Evolutionary conservation across 2,888 invertebrate species (phyloP).

Genomic region (Melinopterus prodromus): DNA sequence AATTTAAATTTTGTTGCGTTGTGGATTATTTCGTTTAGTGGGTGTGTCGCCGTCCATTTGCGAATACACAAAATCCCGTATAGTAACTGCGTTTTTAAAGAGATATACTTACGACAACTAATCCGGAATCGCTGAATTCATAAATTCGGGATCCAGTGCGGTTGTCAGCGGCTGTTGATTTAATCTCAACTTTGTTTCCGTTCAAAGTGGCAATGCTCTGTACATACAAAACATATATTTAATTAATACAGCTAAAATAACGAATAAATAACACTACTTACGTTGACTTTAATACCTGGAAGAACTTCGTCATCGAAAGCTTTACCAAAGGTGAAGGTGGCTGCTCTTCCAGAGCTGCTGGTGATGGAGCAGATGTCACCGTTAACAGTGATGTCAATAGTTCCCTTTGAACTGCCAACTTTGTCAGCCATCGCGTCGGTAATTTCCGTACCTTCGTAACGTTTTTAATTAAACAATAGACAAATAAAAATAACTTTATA

Average conservation of each 20-base stretch:
- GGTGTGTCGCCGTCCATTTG: too few relatives aligned
- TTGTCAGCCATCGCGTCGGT: constrained; percentile 44
- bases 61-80: neutral
- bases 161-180: constrained; percentile 31
- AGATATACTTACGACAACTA: constrained; percentile 33
- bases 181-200: constrained; percentile 38
- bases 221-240: constrained; percentile 26
- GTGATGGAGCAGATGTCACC: constrained; percentile 43
- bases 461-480: neutral
- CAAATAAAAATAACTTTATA: neutral
- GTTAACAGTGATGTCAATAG: constrained; percentile 41
- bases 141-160: constrained; percentile 27
- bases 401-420: constrained; percentile 36
- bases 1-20: constrained; percentile 11
- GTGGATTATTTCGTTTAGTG: too few relatives aligned
- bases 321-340: constrained; percentile 40
- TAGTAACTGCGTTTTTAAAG: neutral
- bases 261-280: constrained; percentile 21
- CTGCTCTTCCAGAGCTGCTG: constrained; percentile 33
- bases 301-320: constrained; percentile 40
- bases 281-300: constrained; percentile 40
- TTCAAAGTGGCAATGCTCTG: constrained; percentile 41
- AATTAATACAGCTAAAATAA: neutral
- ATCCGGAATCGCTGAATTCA: constrained; percentile 29
- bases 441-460: constrained; percentile 37